Base-by-base conservation (phyloP, 2,113 vertebrate genomes). In the Podiceps cristatus region DNA sequence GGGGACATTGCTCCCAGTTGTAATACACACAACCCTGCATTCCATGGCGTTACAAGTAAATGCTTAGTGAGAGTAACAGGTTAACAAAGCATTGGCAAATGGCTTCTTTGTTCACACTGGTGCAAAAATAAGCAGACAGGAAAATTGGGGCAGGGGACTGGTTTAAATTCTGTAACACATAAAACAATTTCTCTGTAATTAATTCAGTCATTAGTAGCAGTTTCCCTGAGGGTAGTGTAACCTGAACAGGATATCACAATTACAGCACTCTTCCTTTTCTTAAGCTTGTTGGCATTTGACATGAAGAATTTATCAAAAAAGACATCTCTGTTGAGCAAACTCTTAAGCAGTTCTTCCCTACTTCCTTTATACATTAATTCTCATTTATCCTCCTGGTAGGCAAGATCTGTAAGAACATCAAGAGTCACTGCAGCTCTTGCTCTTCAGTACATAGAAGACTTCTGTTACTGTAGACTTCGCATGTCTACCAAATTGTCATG, bases 1-100 rank as follows among this genome's bases (percentile, higher is more conserved):
- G 69, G n/a, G 96, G 95, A 96, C 95, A 59, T 66, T 71, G 96
- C 95, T 97, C 86, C 94, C 85, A 97, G 95, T 93, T 96, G 97
- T 94, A 97, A 95, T 55, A 35, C 68, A 29, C 60, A 81, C 55
- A 79, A 14, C 68, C 29, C 79, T 73, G 56, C 17, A 2, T 75
- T 93, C 72, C 72, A 13, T 14, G 2, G 86, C 17, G 1, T 64
- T 76, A 89, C 77, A 47, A 3, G 2, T 80, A 90, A 90, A 86
- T 55, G 88, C 75, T 90, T 83, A 80, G 80, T 0, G 2, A 66
- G 67, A 96, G 74, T 93, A 97, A 97, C 90, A 95, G 94, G 96
- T 94, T 97, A 97, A 95, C 80, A 97, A 91, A 96, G 93, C 95
- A 69, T 66, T 62, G 89, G 92, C 95, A 95, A 98, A 84, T 93